These are phyloP conservation scores for Bursaphelenchus mucronatus DNA, from an alignment of 1,140 invertebrate species.

Conservation along the genomic window DNA sequence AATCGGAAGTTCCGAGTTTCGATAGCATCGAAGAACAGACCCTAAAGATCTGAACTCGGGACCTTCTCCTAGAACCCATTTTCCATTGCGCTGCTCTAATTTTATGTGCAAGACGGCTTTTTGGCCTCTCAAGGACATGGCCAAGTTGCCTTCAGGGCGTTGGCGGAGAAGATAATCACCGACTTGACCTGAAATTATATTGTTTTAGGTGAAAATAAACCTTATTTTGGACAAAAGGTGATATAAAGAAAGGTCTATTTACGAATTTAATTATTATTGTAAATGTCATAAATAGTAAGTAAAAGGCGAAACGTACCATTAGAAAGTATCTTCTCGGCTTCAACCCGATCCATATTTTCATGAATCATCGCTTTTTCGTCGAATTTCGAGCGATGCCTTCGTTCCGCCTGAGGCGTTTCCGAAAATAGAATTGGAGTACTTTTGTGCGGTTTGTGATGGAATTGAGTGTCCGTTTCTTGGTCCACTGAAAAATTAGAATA, in stretches of 20 bases:
- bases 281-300: too few species aligned
- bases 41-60: slow-evolving; percentile 11
- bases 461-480: not conserved
- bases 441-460: slow-evolving; percentile 1
- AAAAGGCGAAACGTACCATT: too few species aligned
- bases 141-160: slow-evolving; percentile 15
- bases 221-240: too few species aligned
- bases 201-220: too few species aligned
- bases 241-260: too few species aligned
- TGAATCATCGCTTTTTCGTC: slow-evolving; percentile 19
- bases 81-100: slow-evolving; percentile 7
- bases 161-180: slow-evolving; percentile 13
- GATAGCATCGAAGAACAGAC: slow-evolving; percentile 8
- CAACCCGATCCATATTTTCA: slow-evolving; percentile 17
- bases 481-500: not conserved
- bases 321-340: slow-evolving; percentile 7
- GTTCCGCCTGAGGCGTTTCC: slow-evolving; percentile 5
- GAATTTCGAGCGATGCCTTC: slow-evolving; percentile 14
- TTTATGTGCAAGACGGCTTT: slow-evolving; percentile 14
- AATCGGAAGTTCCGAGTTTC: slow-evolving; percentile 12
- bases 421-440: not conserved
- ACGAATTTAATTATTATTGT: too few species aligned
- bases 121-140: slow-evolving; percentile 1
- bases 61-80: slow-evolving; percentile 15
- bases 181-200: not conserved